phyloP scores from a whole-genome alignment of 2,888 invertebrate species.

The Ceriagrion tenellum region DNA sequence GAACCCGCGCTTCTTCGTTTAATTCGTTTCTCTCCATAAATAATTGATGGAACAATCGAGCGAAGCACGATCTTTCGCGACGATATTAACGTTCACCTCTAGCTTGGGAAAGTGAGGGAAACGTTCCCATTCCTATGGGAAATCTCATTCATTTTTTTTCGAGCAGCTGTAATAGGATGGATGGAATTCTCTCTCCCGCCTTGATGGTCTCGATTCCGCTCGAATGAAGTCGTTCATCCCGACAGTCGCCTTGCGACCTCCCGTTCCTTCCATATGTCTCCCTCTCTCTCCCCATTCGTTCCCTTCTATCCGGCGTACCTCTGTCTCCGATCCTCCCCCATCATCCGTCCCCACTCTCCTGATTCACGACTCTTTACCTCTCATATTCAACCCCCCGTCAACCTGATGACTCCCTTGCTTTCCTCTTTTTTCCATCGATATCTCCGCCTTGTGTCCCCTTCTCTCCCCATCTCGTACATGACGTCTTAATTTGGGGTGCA shows the following conservation, averaged over 20 bases:
- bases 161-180: not conserved
- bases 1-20: too few species aligned
- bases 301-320: not conserved
- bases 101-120: not conserved
- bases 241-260: not conserved
- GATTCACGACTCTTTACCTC: not conserved
- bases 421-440: not conserved
- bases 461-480: not conserved
- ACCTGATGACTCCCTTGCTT: not conserved
- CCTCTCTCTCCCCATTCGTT: not conserved
- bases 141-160: not conserved
- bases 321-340: not conserved
- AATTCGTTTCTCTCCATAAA: too few species aligned
- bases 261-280: not conserved
- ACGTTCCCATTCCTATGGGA: not conserved
- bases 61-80: not conserved
- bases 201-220: not conserved
- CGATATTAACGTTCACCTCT: not conserved
- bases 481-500: too few species aligned
- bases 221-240: slow-evolving; percentile 10
- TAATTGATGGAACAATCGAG: not conserved
- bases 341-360: not conserved
- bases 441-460: not conserved
- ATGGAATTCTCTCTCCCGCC: not conserved
- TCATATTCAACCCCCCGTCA: not conserved